Base-by-base conservation (phyloP, 2,113 vertebrate genomes). In the Rhombomys opimus region DNA sequence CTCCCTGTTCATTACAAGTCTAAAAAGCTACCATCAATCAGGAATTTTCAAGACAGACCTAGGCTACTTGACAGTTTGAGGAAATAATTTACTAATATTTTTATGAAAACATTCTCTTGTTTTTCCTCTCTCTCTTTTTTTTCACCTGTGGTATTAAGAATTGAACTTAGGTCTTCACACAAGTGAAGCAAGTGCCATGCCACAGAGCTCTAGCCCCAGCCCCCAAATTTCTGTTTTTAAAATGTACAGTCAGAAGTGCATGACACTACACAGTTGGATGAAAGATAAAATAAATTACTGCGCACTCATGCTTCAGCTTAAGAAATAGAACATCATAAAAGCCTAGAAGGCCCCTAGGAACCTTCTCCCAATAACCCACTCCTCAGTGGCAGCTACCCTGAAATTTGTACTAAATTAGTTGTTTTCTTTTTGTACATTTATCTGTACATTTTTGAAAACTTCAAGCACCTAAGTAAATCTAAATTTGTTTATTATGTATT, bases 341-440 rank as follows among this genome's bases (percentile, higher is more conserved):
- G 6, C 7, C 86, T 32, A 85, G 65, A 57, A 52, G 13, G 30
- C 52, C 67, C 35, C 46, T 61, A n/a, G 73, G 80, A 81, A 41
- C 65, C 68, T 11, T 67, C n/a, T 65, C 72, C 46, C 57, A n/a
- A 73, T 85, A 81, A 41, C 63, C 68, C 15, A 77, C n/a, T 65
- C 70, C 46, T 52, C 46, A 89, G 54, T 73, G 18, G 65, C 41
- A 90, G 46, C 50, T 15, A 10, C 9, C 18, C 13, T 54, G 13
- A 81, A 72, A 67, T 91, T 52, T 76, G 25, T 54, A 38, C 73
- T 76, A 75, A 22, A 54, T 67, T 15, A 8, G 57, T 89, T 92
- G 10, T 67, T 91, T 96, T 93, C 35, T 59, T 95, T 81, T 57
- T 75, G 50, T 61, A 30, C 85, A 30, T 96, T 73, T 86, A 65